Evolutionary conservation across 1,140 invertebrate species (phyloP).

Genomic region (Papilio aristodemus): DNA sequence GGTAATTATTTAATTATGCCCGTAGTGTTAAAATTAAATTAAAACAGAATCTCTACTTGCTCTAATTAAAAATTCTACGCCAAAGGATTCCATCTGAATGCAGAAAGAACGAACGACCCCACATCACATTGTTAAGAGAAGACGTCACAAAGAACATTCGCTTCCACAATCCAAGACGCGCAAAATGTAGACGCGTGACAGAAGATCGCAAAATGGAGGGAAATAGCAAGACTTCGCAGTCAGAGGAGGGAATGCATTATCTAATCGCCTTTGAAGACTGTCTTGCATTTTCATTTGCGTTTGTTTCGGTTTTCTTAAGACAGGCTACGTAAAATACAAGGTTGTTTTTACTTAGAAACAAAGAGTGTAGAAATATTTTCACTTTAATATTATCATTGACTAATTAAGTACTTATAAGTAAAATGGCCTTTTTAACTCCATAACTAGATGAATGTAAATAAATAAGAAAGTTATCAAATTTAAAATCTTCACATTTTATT

Average conservation of each 20-base stretch:
- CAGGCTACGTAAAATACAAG: background rate
- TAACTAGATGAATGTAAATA: too few relatives aligned
- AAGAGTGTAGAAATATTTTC: too few relatives aligned
- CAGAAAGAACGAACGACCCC: conserved; percentile 29
- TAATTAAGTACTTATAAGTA: too few relatives aligned
- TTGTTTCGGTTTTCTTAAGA: conserved; percentile 24
- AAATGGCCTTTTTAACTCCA: too few relatives aligned
- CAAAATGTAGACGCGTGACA: conserved; percentile 9
- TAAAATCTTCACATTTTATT: too few relatives aligned
- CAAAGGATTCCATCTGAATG: conserved; percentile 21
- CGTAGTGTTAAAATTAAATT: too few relatives aligned
- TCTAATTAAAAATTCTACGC: conserved; percentile 7
- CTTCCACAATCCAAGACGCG: conserved; percentile 15
- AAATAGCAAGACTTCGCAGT: conserved; percentile 14
- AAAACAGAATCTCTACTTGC: background rate
- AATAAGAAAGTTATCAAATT: too few relatives aligned
- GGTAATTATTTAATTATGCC: too few relatives aligned
- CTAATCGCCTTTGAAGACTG: conserved; percentile 28
- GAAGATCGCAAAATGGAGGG: conserved; percentile 18
- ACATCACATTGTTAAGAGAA: conserved; percentile 20
- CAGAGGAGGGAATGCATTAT: conserved; percentile 29
- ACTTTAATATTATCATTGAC: too few relatives aligned
- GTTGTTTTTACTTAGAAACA: too few relatives aligned
- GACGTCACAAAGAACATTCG: conserved; percentile 8
- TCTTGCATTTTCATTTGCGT: conserved; percentile 20